Evolutionary conservation across 2,113 vertebrate genomes (phyloP).

Genomic region (Muntiacus muntjak): DNA sequence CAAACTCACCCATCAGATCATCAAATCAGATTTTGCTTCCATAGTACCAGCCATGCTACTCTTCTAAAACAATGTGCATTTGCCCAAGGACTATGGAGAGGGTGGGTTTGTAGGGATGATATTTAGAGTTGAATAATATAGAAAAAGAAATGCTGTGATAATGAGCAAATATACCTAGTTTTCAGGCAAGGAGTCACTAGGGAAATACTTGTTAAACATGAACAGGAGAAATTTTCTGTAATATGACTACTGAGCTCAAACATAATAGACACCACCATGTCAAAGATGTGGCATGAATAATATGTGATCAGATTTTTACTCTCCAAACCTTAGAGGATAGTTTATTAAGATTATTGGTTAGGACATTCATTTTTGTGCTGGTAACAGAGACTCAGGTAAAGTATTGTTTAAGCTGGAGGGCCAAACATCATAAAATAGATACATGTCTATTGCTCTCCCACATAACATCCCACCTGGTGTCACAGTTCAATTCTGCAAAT

Average conservation of each 20-base stretch:
- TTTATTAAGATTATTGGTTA: background rate
- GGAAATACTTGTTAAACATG: background rate
- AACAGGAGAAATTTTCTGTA: background rate
- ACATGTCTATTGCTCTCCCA: background rate
- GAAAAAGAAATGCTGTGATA: background rate
- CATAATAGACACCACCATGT: background rate
- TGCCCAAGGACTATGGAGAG: background rate
- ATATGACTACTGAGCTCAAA: background rate
- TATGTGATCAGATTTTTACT: background rate
- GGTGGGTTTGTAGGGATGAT: background rate
- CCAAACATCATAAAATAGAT: background rate
- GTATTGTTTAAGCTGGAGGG: background rate
- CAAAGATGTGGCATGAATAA: background rate
- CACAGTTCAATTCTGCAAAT: background rate
- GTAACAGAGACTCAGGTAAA: background rate
- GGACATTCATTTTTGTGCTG: background rate
- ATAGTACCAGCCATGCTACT: accelerated
- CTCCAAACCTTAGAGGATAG: background rate
- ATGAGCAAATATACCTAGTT: background rate
- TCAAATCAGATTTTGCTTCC: background rate
- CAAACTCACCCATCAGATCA: background rate
- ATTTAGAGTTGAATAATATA: background rate
- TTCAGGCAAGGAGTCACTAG: background rate
- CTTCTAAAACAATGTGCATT: background rate
- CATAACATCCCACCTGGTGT: background rate